Evolutionary conservation across 2,797 vertebrate species (phyloP), one percentile per base, ranked within the genome.

Genomic region (Parotocinclus haroldoi): DNA sequence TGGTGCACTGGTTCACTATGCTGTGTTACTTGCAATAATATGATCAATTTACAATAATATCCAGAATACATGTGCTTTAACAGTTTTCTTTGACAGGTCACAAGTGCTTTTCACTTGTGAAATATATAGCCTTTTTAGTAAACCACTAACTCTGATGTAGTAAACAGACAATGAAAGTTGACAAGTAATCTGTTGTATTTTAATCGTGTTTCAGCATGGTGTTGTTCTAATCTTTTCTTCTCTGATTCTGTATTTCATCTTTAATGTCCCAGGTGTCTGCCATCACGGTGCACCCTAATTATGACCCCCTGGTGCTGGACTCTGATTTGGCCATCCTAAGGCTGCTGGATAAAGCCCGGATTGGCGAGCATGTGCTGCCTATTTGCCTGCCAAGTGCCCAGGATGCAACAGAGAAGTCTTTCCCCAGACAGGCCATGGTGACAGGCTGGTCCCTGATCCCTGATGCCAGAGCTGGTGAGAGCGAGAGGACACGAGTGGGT

Each of bases 251-350:
- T 56, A 53, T 2, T 54, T 38, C 61, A 9, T 64, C 14, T 60
- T n/a, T 42, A 16, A 42, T 65, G 59, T 17, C 12, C 52, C 55
- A 99, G 97, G 93, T 97, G 77, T 92, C 93, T 61, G 93, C 94
- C 16, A 79, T 97, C 76, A 86, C 86, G 56, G 86, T 96, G 51
- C 95, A 98, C 74, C 90, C 92, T 48, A 95, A 96, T 86, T 98
- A 95, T 0, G 97, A 99, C 70, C 94, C 96, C 0, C 83, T 95
- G 77, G 87, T 98, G 69, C 92, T 99, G 3, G 97, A 99, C 76
- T 89, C 92, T 0, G 96, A 99, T 78, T 84, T 99, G 1, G 94
- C 95, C 0, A 69, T 98, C 71, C 81, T 99, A 75, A 96, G 94
- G 79, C 89, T 99, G 40, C 76, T 96, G 72, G 97, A 98, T 86